phyloP scores from a whole-genome alignment of 1,140 invertebrate species.

The Drosophila dunni region DNA sequence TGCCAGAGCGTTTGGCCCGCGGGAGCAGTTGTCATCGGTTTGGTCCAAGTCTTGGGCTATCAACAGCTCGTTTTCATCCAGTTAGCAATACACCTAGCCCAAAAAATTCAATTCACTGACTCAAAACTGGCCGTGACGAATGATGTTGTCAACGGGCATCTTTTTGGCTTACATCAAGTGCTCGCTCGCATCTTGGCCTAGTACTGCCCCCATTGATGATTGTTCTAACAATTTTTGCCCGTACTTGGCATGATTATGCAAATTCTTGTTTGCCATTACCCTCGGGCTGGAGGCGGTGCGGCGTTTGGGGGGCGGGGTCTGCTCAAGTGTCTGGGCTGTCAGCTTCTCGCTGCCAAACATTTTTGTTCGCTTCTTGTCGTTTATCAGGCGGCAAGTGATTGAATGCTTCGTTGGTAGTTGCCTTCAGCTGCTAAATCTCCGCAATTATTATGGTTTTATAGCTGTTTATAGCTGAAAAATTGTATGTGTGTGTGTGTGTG shows the following conservation, averaged over 20 bases:
- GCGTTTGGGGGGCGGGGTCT: too few species aligned
- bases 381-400: constrained; percentile 41
- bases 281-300: too few species aligned
- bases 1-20: constrained; percentile 20
- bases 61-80: constrained; percentile 6
- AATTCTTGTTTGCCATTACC: constrained; percentile 37
- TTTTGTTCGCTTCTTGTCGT: constrained; percentile 25
- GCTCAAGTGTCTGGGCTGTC: constrained; percentile 33
- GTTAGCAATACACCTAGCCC: not conserved
- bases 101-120: constrained; percentile 11
- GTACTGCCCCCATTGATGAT: constrained; percentile 64
- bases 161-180: constrained; percentile 41
- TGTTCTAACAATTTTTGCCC: constrained; percentile 41
- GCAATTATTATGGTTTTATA: constrained; percentile 37
- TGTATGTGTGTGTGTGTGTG: constrained; percentile 10
- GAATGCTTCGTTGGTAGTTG: constrained; percentile 50
- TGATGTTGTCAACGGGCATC: constrained; percentile 65
- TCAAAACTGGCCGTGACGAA: constrained; percentile 45
- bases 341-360: constrained; percentile 38
- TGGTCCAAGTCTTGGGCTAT: constrained; percentile 7
- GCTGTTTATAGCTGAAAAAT: not conserved
- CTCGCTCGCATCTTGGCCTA: constrained; percentile 76
- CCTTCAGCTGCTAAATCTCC: constrained; percentile 36
- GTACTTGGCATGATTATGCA: constrained; percentile 67
- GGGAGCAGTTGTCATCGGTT: constrained; percentile 29